Evolutionary conservation across 2,113 vertebrate species (phyloP).

Genomic region (Montifringilla adamsi): DNA sequence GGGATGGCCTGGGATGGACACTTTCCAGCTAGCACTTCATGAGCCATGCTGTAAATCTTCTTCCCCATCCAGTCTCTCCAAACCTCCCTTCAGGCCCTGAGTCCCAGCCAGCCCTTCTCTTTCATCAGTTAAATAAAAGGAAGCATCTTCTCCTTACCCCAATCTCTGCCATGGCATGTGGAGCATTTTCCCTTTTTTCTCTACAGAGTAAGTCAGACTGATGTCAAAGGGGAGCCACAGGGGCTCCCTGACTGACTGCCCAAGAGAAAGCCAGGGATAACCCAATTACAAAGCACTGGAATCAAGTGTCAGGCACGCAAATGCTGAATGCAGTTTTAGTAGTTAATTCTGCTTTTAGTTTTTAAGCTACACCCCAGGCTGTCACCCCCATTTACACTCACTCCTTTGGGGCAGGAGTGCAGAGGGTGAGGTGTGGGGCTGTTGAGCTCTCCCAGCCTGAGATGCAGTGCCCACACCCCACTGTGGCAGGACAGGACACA

Average conservation of each 20-base stretch:
- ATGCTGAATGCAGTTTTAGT: not conserved
- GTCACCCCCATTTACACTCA: not conserved
- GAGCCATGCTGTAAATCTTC: not conserved
- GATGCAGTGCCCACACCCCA: not conserved
- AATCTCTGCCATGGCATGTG: rapidly evolving
- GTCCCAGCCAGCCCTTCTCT: not conserved
- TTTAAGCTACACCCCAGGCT: not conserved
- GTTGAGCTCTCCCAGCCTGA: not conserved
- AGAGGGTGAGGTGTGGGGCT: not conserved
- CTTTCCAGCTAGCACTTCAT: not conserved
- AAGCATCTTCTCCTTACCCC: not conserved
- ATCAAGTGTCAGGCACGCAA: not conserved
- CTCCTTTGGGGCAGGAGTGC: not conserved
- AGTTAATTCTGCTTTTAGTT: not conserved
- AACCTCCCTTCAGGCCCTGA: not conserved
- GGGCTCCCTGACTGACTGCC: too few relatives aligned
- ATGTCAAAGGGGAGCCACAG: not conserved
- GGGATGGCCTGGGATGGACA: not conserved
- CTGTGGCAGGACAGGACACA: not conserved
- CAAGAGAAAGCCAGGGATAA: not conserved
- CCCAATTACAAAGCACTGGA: not conserved
- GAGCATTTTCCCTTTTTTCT: not conserved
- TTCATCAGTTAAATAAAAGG: not conserved
- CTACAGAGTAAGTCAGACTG: not conserved
- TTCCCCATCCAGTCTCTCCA: not conserved